Evolutionary conservation across 2,113 vertebrate genomes (phyloP).

Genomic region (Trichechus manatus): DNA sequence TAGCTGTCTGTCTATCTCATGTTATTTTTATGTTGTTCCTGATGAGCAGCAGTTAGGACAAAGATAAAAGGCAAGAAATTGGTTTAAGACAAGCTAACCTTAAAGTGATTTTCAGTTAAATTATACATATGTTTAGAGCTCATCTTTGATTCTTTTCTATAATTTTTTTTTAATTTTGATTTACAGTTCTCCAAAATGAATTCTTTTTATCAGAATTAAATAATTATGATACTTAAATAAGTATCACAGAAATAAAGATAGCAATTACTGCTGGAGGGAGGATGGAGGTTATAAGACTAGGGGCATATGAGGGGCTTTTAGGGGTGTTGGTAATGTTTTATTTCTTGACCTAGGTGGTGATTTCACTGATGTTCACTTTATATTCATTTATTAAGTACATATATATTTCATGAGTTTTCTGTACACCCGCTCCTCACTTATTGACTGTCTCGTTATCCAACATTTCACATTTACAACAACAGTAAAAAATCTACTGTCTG

Average conservation of each 20-base stretch:
- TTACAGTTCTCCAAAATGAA: background rate
- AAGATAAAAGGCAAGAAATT: background rate
- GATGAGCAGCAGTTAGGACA: background rate
- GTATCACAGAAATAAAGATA: background rate
- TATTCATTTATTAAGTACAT: background rate
- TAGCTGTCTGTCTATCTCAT: background rate
- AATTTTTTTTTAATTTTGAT: background rate
- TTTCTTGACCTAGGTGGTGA: background rate
- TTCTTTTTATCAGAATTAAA: background rate
- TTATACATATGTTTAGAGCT: background rate
- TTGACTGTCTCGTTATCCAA: no score
- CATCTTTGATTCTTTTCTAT: background rate
- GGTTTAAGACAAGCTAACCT: background rate
- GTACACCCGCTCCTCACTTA: no score
- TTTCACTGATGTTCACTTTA: background rate
- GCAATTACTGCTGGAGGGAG: background rate
- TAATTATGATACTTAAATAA: background rate
- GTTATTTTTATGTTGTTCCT: background rate
- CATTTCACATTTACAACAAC: no score
- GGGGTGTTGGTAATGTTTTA: background rate
- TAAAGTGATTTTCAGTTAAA: background rate
- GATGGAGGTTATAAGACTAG: fast-evolving
- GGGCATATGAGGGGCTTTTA: background rate
- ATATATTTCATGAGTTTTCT: background rate
- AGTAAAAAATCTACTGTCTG: no score